These are phyloP conservation scores for Zele albiditarsus DNA, from an alignment of 2,888 invertebrate genomes.

Conservation along the genomic window DNA sequence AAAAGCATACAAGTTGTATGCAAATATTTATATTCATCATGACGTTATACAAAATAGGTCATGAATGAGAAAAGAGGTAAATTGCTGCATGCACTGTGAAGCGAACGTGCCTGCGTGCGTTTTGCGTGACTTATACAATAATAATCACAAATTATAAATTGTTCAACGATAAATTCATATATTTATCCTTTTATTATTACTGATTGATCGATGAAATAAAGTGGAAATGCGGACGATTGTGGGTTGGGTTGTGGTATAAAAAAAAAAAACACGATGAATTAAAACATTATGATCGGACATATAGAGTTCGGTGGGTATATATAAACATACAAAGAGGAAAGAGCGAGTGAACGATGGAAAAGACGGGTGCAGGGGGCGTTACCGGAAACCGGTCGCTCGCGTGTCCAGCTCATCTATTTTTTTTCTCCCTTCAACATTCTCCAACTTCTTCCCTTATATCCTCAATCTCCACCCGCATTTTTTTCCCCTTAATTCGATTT, in stretches of 20 bases:
- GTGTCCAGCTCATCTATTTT: slow-evolving; percentile 34
- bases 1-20: not conserved
- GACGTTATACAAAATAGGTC: not conserved
- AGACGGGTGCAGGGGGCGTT: slow-evolving; percentile 27
- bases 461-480: not conserved
- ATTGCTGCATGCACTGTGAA: not conserved
- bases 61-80: not conserved
- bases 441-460: slow-evolving; percentile 16
- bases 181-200: not conserved
- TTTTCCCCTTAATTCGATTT: slow-evolving; percentile 9
- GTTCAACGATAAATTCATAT: not conserved
- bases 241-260: not conserved
- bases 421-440: slow-evolving; percentile 19
- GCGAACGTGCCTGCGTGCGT: not conserved
- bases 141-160: not conserved
- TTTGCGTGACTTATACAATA: not conserved
- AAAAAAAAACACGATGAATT: not conserved
- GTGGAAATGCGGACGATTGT: not conserved
- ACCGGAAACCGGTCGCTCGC: slow-evolving; percentile 42
- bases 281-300: not conserved
- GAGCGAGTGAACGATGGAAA: not conserved
- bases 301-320: not conserved
- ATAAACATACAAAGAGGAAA: not conserved
- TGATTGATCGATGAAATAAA: not conserved
- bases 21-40: not conserved